phyloP scores from a whole-genome alignment of 2,113 vertebrate genomes.

The Grammomys surdaster region DNA sequence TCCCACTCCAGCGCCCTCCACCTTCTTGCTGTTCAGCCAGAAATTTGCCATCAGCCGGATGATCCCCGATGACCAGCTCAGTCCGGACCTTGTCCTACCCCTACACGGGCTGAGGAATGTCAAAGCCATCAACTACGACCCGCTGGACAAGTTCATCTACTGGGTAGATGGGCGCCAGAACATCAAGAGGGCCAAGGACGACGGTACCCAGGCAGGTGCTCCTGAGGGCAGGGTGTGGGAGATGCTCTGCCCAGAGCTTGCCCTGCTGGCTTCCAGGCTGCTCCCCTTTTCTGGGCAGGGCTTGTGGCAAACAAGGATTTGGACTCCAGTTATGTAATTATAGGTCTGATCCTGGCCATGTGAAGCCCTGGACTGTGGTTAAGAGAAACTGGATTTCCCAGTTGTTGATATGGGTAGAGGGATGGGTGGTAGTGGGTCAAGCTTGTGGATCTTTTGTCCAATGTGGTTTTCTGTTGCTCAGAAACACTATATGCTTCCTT shows the following conservation, averaged over 20 bases:
- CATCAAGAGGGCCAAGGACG: conserved; percentile 93
- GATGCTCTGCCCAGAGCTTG: background rate
- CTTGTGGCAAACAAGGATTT: accelerated
- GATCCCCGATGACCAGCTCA: conserved; percentile 94
- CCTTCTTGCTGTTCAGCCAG: conserved; percentile 97
- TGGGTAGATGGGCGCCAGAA: conserved; percentile 97
- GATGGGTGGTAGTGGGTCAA: background rate
- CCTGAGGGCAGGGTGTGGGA: accelerated
- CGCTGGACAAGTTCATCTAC: conserved; percentile 93
- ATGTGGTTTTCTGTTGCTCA: background rate
- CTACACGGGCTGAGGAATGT: conserved; percentile 94
- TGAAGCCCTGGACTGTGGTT: background rate
- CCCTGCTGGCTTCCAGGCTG: background rate
- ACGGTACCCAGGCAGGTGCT: conserved; percentile 92
- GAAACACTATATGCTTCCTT: background rate
- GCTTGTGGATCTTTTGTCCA: background rate
- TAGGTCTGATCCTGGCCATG: background rate
- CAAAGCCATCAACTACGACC: conserved; percentile 94
- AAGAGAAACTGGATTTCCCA: background rate
- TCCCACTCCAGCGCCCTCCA: conserved; percentile 90
- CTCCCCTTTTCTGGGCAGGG: background rate
- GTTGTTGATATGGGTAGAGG: too few relatives aligned
- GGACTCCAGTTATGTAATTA: background rate
- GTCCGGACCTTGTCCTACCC: conserved; percentile 95
- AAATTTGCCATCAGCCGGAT: conserved; percentile 95